Conservation (phyloP, 2,888 invertebrate species). For the Nemotelus pantherinus region DNA sequence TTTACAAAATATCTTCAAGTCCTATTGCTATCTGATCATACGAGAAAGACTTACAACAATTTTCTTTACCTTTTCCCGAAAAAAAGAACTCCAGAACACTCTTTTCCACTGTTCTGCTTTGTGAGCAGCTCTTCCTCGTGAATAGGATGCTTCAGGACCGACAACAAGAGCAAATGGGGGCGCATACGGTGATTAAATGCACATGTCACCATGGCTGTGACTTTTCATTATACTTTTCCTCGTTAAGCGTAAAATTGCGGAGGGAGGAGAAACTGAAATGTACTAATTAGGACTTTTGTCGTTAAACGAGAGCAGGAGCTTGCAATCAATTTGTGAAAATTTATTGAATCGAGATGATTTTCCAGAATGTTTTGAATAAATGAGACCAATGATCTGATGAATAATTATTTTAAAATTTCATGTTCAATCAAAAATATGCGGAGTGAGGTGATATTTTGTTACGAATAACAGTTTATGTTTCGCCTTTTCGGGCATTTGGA, state of each 20-base stretch:
- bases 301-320: conserved; percentile 8
- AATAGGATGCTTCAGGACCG: neutral
- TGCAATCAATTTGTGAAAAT: neutral
- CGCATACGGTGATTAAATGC: conserved; percentile 40
- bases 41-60: neutral
- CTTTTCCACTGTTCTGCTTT: neutral
- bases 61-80: neutral
- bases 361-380: too few relatives aligned
- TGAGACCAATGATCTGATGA: too few relatives aligned
- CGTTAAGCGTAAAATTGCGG: conserved; percentile 34
- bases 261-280: conserved; percentile 6
- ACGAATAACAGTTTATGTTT: too few relatives aligned
- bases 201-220: conserved; percentile 33
- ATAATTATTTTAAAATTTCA: too few relatives aligned
- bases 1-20: too few relatives aligned
- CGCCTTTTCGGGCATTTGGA: too few relatives aligned
- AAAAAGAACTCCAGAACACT: neutral
- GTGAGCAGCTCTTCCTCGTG: neutral
- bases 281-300: conserved; percentile 32
- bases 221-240: conserved; percentile 28
- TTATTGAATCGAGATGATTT: too few relatives aligned
- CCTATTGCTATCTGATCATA: too few relatives aligned
- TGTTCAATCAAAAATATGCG: too few relatives aligned
- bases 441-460: too few relatives aligned
- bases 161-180: neutral